Evolutionary conservation across 1,140 invertebrate species (phyloP).

Genomic region (Lithobius niger): DNA sequence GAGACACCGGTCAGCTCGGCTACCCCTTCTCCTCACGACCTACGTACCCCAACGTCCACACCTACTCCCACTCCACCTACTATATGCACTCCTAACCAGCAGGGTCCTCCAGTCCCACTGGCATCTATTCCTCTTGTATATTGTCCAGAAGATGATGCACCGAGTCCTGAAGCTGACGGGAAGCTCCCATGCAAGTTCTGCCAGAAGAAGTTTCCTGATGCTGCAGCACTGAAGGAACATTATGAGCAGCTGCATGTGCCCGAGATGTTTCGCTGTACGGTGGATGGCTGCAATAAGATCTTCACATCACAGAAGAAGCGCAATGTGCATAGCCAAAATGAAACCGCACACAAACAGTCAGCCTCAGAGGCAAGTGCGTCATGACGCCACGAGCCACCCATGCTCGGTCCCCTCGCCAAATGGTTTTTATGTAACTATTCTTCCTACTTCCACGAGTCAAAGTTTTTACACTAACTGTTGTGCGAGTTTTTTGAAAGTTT

Average conservation of each 20-base stretch:
- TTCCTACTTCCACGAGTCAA: background rate
- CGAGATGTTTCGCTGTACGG: conserved; percentile 64
- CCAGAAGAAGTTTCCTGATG: conserved; percentile 43
- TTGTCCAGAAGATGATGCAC: conserved; percentile 21
- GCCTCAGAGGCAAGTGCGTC: background rate
- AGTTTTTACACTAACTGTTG: background rate
- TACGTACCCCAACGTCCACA: conserved; percentile 23
- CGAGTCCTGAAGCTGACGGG: conserved; percentile 37
- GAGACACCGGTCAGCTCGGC: conserved; percentile 29
- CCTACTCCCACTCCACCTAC: conserved; percentile 23
- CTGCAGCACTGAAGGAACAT: conserved; percentile 47
- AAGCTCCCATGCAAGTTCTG: conserved; percentile 50
- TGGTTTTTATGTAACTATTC: conserved; percentile 4
- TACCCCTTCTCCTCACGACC: conserved; percentile 34
- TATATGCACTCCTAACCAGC: conserved; percentile 31
- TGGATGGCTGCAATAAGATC: conserved; percentile 63
- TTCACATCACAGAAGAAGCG: conserved; percentile 59
- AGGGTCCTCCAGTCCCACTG: conserved; percentile 1
- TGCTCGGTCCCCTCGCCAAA: background rate
- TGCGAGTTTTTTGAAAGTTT: background rate
- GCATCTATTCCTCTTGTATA: conserved; percentile 13
- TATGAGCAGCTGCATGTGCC: conserved; percentile 46
- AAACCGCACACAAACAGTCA: conserved; percentile 23
- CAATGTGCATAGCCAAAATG: conserved; percentile 50
- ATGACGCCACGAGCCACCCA: background rate